These are phyloP conservation scores for Leptopilina myrica DNA, from an alignment of 2,888 invertebrate species.

Conservation along the genomic window DNA sequence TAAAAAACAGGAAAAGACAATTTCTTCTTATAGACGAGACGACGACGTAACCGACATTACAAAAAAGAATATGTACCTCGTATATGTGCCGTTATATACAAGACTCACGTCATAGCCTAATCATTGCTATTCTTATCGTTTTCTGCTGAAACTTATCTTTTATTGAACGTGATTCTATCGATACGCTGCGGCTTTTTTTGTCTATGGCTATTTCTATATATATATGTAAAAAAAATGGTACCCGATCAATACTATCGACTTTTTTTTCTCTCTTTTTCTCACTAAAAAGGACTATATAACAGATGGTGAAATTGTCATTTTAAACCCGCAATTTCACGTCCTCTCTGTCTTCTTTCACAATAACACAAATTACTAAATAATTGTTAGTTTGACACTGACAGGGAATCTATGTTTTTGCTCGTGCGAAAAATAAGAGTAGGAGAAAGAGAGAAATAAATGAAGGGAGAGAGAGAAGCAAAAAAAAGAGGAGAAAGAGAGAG, in stretches of 20 bases:
- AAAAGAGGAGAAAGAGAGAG: not conserved
- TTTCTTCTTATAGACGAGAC: not conserved
- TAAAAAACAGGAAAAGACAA: constrained; percentile 22
- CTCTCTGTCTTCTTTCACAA: not conserved
- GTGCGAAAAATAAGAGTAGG: no score
- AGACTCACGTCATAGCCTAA: constrained; percentile 22
- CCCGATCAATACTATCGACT: constrained; percentile 5
- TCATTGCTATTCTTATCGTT: constrained; percentile 6
- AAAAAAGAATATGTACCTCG: not conserved
- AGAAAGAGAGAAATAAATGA: not conserved
- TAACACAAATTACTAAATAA: constrained; percentile 14
- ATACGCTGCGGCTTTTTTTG: not conserved
- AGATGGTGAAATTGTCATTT: constrained; percentile 12
- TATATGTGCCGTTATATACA: constrained; percentile 7
- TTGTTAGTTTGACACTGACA: constrained; percentile 17
- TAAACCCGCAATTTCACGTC: constrained; percentile 1
- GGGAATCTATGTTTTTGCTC: not conserved
- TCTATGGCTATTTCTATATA: no score
- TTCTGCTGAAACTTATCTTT: constrained; percentile 10
- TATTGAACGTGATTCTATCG: constrained; percentile 22
- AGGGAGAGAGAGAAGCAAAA: no score
- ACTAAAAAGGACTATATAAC: not conserved
- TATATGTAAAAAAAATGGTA: not conserved
- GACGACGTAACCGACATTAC: not conserved
- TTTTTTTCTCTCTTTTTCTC: not conserved